Evolutionary conservation across 2,797 vertebrate genomes (phyloP), one percentile per base, ranked within the genome.

Genomic region (Momotus momota): DNA sequence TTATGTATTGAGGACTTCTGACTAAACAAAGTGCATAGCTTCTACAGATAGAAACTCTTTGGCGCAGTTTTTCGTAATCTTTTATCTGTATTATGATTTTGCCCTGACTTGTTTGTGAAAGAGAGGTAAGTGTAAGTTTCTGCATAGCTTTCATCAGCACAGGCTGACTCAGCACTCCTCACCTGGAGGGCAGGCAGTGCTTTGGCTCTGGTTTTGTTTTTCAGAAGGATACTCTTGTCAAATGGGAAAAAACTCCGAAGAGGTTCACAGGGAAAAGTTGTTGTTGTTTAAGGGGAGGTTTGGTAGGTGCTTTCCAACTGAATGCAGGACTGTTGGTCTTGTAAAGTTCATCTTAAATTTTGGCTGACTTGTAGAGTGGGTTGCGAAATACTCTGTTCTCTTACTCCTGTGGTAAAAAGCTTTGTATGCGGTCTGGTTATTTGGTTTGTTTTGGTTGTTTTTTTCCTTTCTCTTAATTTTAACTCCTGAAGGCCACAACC

Each of bases 31-130:
- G 19, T 51, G 35, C 0, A 0, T 46, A 26, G 31, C 17, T 88
- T 84, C 81, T 85, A 69, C 86, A 93, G 41, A 74, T 82, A 90
- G 78, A 74, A 96, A 48, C 71, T 94, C 67, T 8, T 26, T 74
- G 33, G 45, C 21, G 81, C 84, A 38, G 1, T 17, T 81, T 90
- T 72, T 72, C 6, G 0, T 78, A 55, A 86, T 79, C 77, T 90
- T 93, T 93, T 80, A 54, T 93, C 62, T 72, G 27, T 70, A 15
- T 26, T 81, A 9, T 83, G 79, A 46, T 41, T 85, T 90, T 93
- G 94, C 61, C 83, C 65, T 85, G 65, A 87, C 93, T 94, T 95
- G 94, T 91, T 94, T 40, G 13, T 69, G 57, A 48, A 79, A 85
- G 75, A 90, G 58, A 91, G 40, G 3, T 12, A 49, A 64, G 26